phyloP scores from a whole-genome alignment of 2,797 vertebrate species.

The Numenius phaeopus region DNA sequence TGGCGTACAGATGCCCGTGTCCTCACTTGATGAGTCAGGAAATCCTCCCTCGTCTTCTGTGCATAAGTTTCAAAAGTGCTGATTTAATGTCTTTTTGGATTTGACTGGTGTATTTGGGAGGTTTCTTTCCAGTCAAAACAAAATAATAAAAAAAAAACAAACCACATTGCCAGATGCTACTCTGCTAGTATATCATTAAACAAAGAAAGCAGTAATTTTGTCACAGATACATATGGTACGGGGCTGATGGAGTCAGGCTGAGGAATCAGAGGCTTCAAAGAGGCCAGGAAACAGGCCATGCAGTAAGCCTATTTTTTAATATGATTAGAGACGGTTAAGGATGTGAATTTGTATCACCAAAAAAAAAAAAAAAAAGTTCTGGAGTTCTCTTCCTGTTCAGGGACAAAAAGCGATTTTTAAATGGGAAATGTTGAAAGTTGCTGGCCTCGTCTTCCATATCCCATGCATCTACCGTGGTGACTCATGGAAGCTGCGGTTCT shows the following conservation, averaged over 20 bases:
- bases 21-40: background rate
- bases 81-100: slow-evolving; percentile 12
- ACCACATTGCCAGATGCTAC: slow-evolving; percentile 48
- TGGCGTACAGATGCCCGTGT: background rate
- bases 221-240: background rate
- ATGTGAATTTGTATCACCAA: background rate
- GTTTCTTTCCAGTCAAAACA: slow-evolving; percentile 60
- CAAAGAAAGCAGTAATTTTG: slow-evolving; percentile 47
- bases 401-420: background rate
- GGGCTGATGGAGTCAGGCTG: background rate
- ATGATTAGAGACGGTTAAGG: background rate
- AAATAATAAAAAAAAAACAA: slow-evolving; percentile 38
- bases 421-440: background rate
- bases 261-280: slow-evolving; percentile 24
- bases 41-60: background rate
- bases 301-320: background rate
- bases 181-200: slow-evolving; percentile 6
- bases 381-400: background rate
- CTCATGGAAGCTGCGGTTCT: slow-evolving; percentile 58
- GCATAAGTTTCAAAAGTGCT: background rate
- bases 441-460: slow-evolving; percentile 3
- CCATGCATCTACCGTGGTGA: background rate
- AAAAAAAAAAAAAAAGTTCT: background rate
- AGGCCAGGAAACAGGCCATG: background rate
- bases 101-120: slow-evolving; percentile 13